Evolutionary conservation across 2,113 vertebrate species (phyloP).

Genomic region (Hydropotes inermis): DNA sequence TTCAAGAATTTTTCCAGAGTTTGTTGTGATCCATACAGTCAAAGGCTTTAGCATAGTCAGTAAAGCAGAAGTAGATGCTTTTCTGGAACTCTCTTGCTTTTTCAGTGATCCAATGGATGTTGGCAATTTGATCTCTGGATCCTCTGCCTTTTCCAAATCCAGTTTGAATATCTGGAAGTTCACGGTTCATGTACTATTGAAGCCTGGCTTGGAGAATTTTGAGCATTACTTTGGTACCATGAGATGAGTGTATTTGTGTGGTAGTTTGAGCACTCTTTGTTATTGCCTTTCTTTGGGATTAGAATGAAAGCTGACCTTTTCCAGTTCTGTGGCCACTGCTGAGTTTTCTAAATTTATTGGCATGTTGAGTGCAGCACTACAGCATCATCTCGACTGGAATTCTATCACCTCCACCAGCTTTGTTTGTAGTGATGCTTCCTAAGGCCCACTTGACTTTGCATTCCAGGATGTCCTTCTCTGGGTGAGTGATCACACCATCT

Average conservation of each 20-base stretch:
- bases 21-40: background rate
- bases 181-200: background rate
- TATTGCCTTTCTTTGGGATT: background rate
- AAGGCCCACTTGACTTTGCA: background rate
- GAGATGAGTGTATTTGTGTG: accelerated
- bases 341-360: background rate
- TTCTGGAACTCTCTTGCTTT: background rate
- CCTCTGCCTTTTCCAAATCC: background rate
- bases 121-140: background rate
- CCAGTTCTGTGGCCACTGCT: background rate
- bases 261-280: background rate
- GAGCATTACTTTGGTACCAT: background rate
- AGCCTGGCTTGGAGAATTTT: background rate
- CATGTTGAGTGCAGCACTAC: background rate
- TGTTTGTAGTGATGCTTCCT: background rate
- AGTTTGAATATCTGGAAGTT: background rate
- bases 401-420: background rate
- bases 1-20: background rate
- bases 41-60: background rate
- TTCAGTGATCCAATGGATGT: accelerated
- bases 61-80: background rate
- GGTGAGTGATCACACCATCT: background rate
- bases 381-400: background rate
- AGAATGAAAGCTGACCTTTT: background rate
- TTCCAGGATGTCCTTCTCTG: background rate